Conservation (phyloP, 2,888 invertebrate species). For the Hypolimnas misippus region DNA sequence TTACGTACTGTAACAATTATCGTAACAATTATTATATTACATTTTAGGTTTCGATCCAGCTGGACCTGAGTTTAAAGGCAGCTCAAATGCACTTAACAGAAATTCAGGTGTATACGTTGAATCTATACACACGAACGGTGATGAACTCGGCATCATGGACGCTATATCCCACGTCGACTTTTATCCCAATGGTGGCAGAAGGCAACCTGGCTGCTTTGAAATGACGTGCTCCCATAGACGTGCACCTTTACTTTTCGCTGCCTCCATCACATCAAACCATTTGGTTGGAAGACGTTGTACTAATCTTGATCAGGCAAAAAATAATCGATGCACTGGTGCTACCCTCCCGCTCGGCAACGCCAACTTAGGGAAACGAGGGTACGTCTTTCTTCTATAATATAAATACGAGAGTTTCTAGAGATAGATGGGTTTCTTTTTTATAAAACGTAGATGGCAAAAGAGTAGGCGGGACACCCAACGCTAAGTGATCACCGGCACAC, state of each 20-base stretch:
- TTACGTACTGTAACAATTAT: too few relatives aligned
- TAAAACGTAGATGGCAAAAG: too few relatives aligned
- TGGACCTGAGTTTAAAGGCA: constrained; percentile 53
- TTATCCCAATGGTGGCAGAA: constrained; percentile 55
- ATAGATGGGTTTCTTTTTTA: too few relatives aligned
- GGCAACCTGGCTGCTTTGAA: constrained; percentile 51
- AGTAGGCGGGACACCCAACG: too few relatives aligned
- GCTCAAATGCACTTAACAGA: constrained; percentile 48
- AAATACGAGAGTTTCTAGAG: neutral
- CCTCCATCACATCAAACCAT: constrained; percentile 48
- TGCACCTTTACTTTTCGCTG: constrained; percentile 48
- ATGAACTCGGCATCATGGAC: constrained; percentile 51
- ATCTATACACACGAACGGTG: constrained; percentile 54
- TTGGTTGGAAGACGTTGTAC: constrained; percentile 48
- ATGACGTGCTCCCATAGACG: constrained; percentile 53
- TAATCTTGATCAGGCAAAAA: constrained; percentile 44
- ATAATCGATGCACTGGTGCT: constrained; percentile 43
- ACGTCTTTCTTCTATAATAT: constrained; percentile 7
- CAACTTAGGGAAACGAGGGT: constrained; percentile 47
- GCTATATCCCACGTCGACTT: constrained; percentile 52
- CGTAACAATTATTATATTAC: too few relatives aligned
- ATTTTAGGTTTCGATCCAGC: constrained; percentile 59
- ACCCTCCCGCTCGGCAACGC: constrained; percentile 47
- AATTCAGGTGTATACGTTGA: constrained; percentile 53
- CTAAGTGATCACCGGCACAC: too few relatives aligned